A percentile compares a stretch with the other conserved stretches of the same genome.
These are phyloP conservation scores for Cettia cetti DNA, from an alignment of 2,113 vertebrate species.

Conservation along the genomic window DNA sequence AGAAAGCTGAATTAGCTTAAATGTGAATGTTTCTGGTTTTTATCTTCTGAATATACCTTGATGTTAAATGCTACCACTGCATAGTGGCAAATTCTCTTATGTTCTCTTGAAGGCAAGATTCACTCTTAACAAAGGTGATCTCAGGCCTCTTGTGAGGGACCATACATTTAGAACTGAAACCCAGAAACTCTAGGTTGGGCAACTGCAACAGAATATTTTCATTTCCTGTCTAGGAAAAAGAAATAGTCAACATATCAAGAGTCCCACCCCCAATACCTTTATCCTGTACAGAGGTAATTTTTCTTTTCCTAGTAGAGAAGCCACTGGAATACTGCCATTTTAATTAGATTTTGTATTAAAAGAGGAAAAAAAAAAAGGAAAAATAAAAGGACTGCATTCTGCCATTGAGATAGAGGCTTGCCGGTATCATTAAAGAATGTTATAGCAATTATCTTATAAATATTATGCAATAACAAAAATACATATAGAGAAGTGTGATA, in stretches of 20 bases:
- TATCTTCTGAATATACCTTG: neutral
- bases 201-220: conserved; percentile 2
- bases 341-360: neutral
- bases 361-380: neutral
- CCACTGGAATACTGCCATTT: conserved; percentile 52
- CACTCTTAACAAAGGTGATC: neutral
- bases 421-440: conserved; percentile 22
- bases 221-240: neutral
- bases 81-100: neutral
- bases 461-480: conserved; percentile 32
- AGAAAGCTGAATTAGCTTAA: neutral
- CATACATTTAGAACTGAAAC: neutral
- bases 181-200: neutral
- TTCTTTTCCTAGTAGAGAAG: conserved; percentile 35
- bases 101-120: neutral
- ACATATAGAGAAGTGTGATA: neutral
- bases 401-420: conserved; percentile 40
- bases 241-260: conserved; percentile 18
- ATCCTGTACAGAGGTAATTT: conserved; percentile 24
- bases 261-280: neutral
- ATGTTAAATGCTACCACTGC: neutral
- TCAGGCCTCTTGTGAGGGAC: neutral
- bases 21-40: neutral
- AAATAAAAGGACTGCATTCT: neutral
- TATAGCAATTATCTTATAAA: neutral